These are phyloP conservation scores for Pimephales promelas DNA, from an alignment of 2,113 vertebrate species.

Conservation along the genomic window DNA sequence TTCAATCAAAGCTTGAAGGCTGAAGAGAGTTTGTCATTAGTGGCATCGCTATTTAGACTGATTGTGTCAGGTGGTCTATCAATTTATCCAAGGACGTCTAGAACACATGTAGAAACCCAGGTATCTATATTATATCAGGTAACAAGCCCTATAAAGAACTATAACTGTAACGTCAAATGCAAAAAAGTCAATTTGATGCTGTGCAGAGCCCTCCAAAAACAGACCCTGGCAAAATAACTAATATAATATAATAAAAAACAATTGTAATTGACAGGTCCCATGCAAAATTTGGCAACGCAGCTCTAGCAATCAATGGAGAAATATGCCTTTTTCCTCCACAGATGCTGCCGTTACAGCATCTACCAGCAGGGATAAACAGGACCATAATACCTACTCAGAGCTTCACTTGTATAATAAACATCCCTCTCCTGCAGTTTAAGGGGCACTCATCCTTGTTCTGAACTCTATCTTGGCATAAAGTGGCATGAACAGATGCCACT, in stretches of 20 bases:
- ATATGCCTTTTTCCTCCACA: no score
- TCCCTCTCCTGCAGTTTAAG: background rate
- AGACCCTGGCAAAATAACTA: background rate
- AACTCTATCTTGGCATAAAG: background rate
- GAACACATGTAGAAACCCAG: background rate
- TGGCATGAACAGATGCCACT: background rate
- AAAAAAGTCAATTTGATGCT: background rate
- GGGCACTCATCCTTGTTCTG: background rate
- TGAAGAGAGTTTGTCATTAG: background rate
- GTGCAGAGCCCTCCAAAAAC: background rate
- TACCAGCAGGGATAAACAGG: background rate
- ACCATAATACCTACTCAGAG: background rate
- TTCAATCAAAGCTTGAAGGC: background rate
- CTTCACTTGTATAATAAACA: background rate
- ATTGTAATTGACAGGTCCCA: background rate
- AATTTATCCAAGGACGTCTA: background rate
- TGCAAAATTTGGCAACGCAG: background rate
- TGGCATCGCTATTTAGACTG: background rate
- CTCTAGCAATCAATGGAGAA: background rate
- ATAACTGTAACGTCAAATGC: background rate
- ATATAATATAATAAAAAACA: background rate
- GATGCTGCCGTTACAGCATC: background rate
- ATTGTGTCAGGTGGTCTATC: background rate
- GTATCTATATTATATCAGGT: background rate
- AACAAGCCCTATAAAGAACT: no score